These are phyloP conservation scores for Drosophila mettleri DNA, from an alignment of 2,888 invertebrate species.

Conservation along the genomic window DNA sequence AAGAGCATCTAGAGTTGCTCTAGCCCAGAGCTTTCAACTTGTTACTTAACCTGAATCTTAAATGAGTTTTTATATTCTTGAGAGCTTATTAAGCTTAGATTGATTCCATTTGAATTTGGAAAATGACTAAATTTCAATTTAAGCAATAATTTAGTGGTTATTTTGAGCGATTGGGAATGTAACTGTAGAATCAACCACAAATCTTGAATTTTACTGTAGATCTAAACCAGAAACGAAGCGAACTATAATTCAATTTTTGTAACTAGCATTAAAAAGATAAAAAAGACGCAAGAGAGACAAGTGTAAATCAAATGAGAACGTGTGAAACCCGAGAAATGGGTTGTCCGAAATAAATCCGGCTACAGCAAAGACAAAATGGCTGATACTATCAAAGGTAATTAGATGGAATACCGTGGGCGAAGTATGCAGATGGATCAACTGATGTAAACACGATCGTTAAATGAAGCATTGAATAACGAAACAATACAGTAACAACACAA, in stretches of 20 bases:
- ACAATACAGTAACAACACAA: constrained; percentile 42
- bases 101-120: neutral
- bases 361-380: constrained; percentile 28
- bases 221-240: too few species aligned
- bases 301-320: constrained; percentile 7
- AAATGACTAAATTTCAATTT: too few species aligned
- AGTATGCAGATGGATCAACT: constrained; percentile 46
- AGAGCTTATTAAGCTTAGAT: neutral
- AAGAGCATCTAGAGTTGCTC: neutral
- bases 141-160: too few species aligned
- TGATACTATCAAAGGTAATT: constrained; percentile 50
- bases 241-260: neutral
- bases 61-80: neutral
- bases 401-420: constrained; percentile 64
- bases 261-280: constrained; percentile 3
- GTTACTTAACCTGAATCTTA: neutral
- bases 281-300: neutral
- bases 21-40: neutral
- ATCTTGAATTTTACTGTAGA: too few species aligned
- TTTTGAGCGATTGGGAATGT: too few species aligned
- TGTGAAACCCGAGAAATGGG: constrained; percentile 23
- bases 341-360: constrained; percentile 12
- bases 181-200: too few species aligned
- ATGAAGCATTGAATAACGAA: constrained; percentile 64
- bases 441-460: constrained; percentile 78